Base-by-base conservation (phyloP, 2,888 invertebrate genomes). In the Drymonia ruficornis region DNA sequence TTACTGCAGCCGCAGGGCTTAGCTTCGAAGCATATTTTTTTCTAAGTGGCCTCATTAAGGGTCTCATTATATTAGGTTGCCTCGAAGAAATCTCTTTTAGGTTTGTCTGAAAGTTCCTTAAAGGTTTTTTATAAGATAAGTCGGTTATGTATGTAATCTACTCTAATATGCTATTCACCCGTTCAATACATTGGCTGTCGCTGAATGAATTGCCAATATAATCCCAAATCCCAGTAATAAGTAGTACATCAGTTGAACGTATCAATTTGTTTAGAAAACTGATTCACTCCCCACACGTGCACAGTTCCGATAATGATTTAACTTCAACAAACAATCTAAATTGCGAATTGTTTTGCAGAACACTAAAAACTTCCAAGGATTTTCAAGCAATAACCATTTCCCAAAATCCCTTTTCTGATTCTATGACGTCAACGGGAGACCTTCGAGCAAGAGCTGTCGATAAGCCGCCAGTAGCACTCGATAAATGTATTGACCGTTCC, bases 1-100 rank as follows among this genome's bases (percentile, higher is more conserved):
- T 56, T 62, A 70, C 45, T 64, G 53, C 50, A 53, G 50, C 57
- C 49, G 48, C 46, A 28, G 55, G 46, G 52, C 52, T 47, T 51
- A 46, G 9, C 42, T 18, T 38, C 38, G 6, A 38, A 13, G n/a
- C n/a, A 3, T 11, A 11, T 38, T 38, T 38, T 38, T 38, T 15
- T 4, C 11, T 38, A 16, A 16, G 40, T 40, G 40, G 40, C 16
- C 16, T 40, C 5, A 16, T 4, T 16, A 16, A 40, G 16, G 9
- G 16, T 16, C 16, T 40, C 5, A 40, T 16, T 38, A 38, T n/a
- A 15, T 7, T 2, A 9, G 8, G 4, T 40, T 40, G 11, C 40
- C n/a, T 36, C 36, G 36, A 36, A n/a, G 0, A n/a, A 13, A 3
- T 36, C 13, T n/a, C 11, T 36, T 36, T 1, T 2, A 31, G 9